Conservation (phyloP, 2,888 invertebrate species). For the Metallyticus violacea region DNA sequence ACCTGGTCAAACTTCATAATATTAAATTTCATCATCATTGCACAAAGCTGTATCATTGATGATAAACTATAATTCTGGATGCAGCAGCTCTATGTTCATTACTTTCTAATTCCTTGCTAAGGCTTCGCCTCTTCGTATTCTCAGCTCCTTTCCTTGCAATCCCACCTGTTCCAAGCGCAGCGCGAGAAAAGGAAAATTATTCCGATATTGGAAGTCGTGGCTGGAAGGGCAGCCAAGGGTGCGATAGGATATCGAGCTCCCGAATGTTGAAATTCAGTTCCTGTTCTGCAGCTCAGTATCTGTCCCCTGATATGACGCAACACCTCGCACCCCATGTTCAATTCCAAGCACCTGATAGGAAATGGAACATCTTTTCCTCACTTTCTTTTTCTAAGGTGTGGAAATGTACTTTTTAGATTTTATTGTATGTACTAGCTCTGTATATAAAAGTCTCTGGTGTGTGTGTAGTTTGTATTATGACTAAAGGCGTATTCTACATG, state of each 20-base stretch:
- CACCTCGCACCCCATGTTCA: background rate
- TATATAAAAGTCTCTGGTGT: background rate
- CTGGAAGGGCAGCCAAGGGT: background rate
- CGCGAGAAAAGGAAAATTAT: background rate
- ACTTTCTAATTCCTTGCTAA: background rate
- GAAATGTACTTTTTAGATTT: background rate
- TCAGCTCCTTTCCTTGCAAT: background rate
- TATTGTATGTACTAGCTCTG: background rate
- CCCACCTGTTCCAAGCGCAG: background rate
- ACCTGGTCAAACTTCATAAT: too few relatives aligned
- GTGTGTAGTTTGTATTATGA: background rate
- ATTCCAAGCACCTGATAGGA: background rate
- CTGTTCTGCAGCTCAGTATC: background rate
- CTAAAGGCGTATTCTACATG: background rate
- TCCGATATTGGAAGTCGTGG: background rate
- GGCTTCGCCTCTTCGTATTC: background rate
- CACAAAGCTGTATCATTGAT: too few relatives aligned
- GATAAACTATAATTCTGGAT: too few relatives aligned
- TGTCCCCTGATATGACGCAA: background rate
- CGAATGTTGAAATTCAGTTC: background rate
- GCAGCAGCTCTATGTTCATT: background rate
- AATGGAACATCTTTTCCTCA: conserved; percentile 1
- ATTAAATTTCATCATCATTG: too few relatives aligned
- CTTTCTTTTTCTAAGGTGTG: background rate
- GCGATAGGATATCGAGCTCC: background rate